These are phyloP conservation scores for Notodonta ziczac DNA, from an alignment of 2,888 invertebrate species.

Conservation along the genomic window DNA sequence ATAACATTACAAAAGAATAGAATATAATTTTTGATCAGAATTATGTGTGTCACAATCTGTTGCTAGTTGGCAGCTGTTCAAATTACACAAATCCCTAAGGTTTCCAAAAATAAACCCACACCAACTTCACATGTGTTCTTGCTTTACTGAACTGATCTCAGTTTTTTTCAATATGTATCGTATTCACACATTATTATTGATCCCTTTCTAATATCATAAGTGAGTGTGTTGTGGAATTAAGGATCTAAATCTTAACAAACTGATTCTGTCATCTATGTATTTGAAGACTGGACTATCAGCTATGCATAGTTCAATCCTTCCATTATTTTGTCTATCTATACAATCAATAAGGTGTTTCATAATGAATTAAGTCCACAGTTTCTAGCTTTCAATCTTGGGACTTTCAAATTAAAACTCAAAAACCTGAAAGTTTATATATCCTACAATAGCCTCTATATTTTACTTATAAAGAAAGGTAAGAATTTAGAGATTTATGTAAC, in stretches of 20 bases:
- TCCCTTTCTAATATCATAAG: not conserved
- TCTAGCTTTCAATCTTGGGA: too few relatives aligned
- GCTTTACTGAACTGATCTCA: constrained; percentile 47
- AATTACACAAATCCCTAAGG: constrained; percentile 56
- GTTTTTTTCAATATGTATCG: not conserved
- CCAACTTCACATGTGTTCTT: constrained; percentile 53
- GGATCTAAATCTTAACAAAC: not conserved
- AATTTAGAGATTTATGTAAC: too few relatives aligned
- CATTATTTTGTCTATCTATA: too few relatives aligned
- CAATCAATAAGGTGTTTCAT: too few relatives aligned
- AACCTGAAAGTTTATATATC: too few relatives aligned
- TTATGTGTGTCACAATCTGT: constrained; percentile 39
- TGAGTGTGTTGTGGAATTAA: not conserved
- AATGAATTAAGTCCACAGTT: too few relatives aligned
- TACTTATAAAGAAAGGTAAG: too few relatives aligned
- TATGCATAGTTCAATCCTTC: too few relatives aligned
- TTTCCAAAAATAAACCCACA: constrained; percentile 71
- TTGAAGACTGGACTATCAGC: too few relatives aligned
- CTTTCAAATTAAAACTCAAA: too few relatives aligned
- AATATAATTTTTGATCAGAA: constrained; percentile 19
- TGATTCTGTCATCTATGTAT: too few relatives aligned
- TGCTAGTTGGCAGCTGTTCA: constrained; percentile 71
- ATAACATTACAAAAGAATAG: constrained; percentile 20
- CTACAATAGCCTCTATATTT: too few relatives aligned
- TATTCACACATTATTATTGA: not conserved